These are phyloP conservation scores for Gobio gobio DNA, from an alignment of 2,113 vertebrate species.

Conservation along the genomic window DNA sequence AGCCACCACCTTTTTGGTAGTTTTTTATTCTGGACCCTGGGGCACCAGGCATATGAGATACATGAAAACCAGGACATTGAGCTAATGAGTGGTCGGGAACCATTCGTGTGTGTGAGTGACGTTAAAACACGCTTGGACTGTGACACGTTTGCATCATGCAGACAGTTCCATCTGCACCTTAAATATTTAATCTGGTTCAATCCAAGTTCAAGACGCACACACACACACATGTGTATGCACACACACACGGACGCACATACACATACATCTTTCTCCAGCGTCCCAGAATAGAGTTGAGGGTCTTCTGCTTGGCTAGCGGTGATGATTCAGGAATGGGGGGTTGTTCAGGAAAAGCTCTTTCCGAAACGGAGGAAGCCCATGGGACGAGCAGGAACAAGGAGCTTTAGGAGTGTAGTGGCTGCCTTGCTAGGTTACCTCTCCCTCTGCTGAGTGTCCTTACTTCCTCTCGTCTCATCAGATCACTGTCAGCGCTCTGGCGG, in stretches of 20 bases:
- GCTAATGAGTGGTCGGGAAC: constrained; percentile 91
- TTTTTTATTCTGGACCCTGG: constrained; percentile 74
- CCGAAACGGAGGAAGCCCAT: constrained; percentile 82
- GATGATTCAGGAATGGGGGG: constrained; percentile 80
- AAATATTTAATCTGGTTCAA: constrained; percentile 99
- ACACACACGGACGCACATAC: constrained; percentile 65
- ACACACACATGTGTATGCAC: constrained; percentile 63
- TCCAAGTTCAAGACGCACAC: constrained; percentile 90
- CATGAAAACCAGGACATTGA: constrained; percentile 88
- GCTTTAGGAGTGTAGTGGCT: constrained; percentile 65
- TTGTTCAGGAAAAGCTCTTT: constrained; percentile 80
- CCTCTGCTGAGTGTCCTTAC: constrained; percentile 75
- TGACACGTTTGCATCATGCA: constrained; percentile 96
- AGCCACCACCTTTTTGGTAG: not conserved
- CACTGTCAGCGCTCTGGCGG: constrained; percentile 93
- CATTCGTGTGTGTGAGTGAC: constrained; percentile 96
- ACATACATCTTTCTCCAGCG: constrained; percentile 85
- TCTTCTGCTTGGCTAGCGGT: constrained; percentile 91
- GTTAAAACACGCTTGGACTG: constrained; percentile 96
- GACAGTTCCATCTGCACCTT: constrained; percentile 99
- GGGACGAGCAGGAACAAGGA: constrained; percentile 79
- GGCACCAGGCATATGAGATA: constrained; percentile 91
- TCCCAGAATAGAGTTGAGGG: constrained; percentile 77
- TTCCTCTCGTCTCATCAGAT: constrained; percentile 93
- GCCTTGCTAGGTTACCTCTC: constrained; percentile 87